A percentile compares a stretch with the other conserved stretches of the same genome.
Conservation (phyloP, 2,113 vertebrate genomes). For the Clarias batrachus region DNA sequence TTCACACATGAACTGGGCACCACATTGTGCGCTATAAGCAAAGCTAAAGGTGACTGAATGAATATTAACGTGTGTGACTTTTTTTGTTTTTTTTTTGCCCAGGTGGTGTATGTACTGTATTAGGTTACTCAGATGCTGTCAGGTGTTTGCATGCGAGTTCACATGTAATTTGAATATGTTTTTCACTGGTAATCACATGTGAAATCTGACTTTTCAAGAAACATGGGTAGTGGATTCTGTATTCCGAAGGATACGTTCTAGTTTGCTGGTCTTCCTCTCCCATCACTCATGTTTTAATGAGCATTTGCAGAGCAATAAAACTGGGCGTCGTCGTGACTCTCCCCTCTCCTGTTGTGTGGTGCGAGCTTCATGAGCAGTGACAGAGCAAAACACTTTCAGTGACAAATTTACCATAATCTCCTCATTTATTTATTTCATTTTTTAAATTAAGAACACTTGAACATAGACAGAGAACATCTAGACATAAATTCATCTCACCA, state of each 20-base stretch:
- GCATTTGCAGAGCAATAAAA: conserved; percentile 42
- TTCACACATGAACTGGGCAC: too few relatives aligned
- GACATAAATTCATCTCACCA: conserved; percentile 32
- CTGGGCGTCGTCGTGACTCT: neutral
- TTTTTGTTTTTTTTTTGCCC: too few relatives aligned
- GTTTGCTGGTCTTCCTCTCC: neutral
- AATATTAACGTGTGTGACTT: too few relatives aligned
- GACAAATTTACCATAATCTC: neutral
- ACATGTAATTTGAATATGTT: neutral
- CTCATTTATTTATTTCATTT: too few relatives aligned
- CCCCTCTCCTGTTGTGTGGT: neutral
- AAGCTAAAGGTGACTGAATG: too few relatives aligned
- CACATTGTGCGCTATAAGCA: too few relatives aligned
- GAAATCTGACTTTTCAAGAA: neutral
- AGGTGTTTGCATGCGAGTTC: neutral
- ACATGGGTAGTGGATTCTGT: neutral
- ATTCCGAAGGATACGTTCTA: neutral
- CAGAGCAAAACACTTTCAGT: neutral
- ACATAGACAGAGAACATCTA: conserved; percentile 54
- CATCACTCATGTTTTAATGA: conserved; percentile 34
- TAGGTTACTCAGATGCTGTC: neutral
- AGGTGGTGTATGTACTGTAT: neutral
- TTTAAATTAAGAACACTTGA: conserved; percentile 60
- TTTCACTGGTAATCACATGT: neutral
- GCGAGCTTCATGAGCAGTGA: neutral